Percentiles rank a stretch among this genome's conserved stretches.
phyloP scores from a whole-genome alignment of 2,888 invertebrate genomes.

The Agrenia bidenticulata region DNA sequence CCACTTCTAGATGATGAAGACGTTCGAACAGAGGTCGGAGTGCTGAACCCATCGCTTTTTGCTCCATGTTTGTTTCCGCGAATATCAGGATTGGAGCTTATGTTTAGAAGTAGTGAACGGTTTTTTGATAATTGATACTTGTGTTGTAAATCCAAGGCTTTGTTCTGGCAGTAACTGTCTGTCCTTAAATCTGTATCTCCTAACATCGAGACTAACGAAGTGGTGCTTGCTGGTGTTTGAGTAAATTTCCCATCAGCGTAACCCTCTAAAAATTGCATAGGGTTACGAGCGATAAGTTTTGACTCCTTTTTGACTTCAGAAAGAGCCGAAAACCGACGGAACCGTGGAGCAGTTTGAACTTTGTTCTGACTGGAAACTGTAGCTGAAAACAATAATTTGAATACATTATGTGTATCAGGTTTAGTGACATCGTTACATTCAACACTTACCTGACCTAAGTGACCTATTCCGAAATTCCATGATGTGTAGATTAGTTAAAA shows the following conservation, averaged over 20 bases:
- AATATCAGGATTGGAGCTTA: not conserved
- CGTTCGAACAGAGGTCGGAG: not conserved
- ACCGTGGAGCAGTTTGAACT: not conserved
- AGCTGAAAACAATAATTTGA: not conserved
- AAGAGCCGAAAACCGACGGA: not conserved
- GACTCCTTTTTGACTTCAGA: slow-evolving; percentile 2
- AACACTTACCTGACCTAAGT: no score
- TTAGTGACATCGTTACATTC: no score
- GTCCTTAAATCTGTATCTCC: not conserved
- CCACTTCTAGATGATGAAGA: not conserved
- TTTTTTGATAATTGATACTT: slow-evolving; percentile 4
- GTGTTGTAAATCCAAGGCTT: not conserved
- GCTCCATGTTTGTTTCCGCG: not conserved
- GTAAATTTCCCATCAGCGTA: not conserved
- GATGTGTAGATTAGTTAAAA: no score
- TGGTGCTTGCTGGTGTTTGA: not conserved
- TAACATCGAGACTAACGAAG: not conserved
- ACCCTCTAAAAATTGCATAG: slow-evolving; percentile 1
- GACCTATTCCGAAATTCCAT: no score
- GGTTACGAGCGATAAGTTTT: not conserved
- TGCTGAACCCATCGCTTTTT: not conserved
- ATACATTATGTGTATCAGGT: no score
- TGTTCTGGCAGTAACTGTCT: not conserved
- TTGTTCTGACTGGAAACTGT: slow-evolving; percentile 5
- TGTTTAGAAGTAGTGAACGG: slow-evolving; percentile 12